Percentiles rank a stretch among this genome's conserved stretches.
phyloP scores from a whole-genome alignment of 2,113 vertebrate species.

The Oryctolagus cuniculus region mOryCun1.1 NC_091442.1:25309501-25310000 shows the following conservation, averaged over 20 bases:
- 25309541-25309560: not conserved
- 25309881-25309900: not conserved
- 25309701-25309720: not conserved
- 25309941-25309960: not conserved
- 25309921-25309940: not conserved
- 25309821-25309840: not conserved
- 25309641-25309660: not conserved
- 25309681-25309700: not conserved
- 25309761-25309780: not conserved
- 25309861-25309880: not conserved
- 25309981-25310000: not conserved
- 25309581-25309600: not conserved
- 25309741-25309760: constrained; percentile 5
- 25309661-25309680: not conserved
- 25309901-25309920: constrained; percentile 3
- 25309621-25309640: not conserved
- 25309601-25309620: not conserved
- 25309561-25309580: not conserved
- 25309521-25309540: not conserved
- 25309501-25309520: not conserved
- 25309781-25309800: not conserved
- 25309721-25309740: not conserved
- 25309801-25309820: not conserved
- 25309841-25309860: not conserved
- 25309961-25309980: not conserved